These are phyloP conservation scores for Fregata magnificens DNA, from an alignment of 2,113 vertebrate species.

Conservation along the genomic window DNA sequence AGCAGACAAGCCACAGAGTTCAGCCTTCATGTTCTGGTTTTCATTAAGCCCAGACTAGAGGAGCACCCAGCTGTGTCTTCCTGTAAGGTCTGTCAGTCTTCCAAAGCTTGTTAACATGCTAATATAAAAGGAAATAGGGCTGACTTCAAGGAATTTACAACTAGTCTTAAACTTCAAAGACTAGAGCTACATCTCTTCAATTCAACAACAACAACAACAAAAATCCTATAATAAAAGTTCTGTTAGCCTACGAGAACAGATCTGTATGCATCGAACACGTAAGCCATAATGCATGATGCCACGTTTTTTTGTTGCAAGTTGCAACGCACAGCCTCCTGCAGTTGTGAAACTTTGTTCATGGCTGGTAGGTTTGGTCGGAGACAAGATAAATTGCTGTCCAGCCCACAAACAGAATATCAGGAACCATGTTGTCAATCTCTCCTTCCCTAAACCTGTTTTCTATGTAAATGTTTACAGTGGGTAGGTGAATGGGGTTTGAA, in stretches of 20 bases:
- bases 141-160: conserved; percentile 84
- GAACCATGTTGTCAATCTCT: not conserved
- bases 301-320: conserved; percentile 9
- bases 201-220: conserved; percentile 26
- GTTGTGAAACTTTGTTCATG: conserved; percentile 45
- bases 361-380: conserved; percentile 38
- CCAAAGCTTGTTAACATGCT: conserved; percentile 84
- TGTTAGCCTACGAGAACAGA: not conserved
- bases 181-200: conserved; percentile 38
- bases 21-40: conserved; percentile 68
- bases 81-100: conserved; percentile 77
- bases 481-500: not conserved
- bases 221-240: conserved; percentile 36
- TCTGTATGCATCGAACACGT: not conserved
- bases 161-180: conserved; percentile 84
- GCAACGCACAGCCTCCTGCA: not conserved
- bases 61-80: conserved; percentile 80
- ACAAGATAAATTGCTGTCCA: conserved; percentile 42
- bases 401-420: conserved; percentile 33
- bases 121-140: conserved; percentile 81
- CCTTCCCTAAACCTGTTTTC: conserved; percentile 46
- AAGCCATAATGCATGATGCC: not conserved
- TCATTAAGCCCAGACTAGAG: conserved; percentile 76
- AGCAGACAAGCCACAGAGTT: conserved; percentile 57
- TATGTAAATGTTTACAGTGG: not conserved